Percentiles rank a stretch among this genome's conserved stretches.
Conservation (phyloP, 2,113 vertebrate species). For the Charina bottae region DNA sequence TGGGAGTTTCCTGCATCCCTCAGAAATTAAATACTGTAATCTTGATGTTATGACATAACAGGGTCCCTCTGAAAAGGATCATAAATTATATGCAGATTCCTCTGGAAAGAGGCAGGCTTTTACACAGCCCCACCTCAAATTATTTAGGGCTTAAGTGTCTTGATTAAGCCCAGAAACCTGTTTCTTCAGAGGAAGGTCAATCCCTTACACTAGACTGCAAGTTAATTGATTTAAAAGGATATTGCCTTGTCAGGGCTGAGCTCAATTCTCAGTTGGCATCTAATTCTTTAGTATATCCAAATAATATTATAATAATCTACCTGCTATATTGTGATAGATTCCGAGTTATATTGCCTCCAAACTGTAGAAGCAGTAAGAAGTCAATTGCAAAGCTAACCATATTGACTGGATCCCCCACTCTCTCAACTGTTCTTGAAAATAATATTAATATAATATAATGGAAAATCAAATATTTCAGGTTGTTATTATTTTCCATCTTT, state of each 20-base stretch:
- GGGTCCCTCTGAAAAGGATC: background rate
- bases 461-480: background rate
- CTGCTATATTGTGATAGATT: background rate
- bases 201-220: background rate
- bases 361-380: background rate
- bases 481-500: conserved; percentile 49
- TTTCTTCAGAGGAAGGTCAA: background rate
- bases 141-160: background rate
- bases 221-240: background rate
- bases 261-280: background rate
- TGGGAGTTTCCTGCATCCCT: background rate
- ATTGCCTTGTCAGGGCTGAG: background rate
- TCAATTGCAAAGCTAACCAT: too few relatives aligned
- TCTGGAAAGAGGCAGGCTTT: background rate
- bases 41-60: background rate
- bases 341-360: background rate
- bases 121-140: background rate
- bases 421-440: too few relatives aligned
- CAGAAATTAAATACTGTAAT: background rate
- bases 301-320: background rate
- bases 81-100: background rate
- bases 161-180: background rate
- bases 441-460: too few relatives aligned
- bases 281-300: background rate
- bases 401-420: too few relatives aligned